A percentile compares a stretch with the other conserved stretches of the same genome.
phyloP scores from a whole-genome alignment of 2,888 invertebrate genomes.

The Dryobota labecula region DNA sequence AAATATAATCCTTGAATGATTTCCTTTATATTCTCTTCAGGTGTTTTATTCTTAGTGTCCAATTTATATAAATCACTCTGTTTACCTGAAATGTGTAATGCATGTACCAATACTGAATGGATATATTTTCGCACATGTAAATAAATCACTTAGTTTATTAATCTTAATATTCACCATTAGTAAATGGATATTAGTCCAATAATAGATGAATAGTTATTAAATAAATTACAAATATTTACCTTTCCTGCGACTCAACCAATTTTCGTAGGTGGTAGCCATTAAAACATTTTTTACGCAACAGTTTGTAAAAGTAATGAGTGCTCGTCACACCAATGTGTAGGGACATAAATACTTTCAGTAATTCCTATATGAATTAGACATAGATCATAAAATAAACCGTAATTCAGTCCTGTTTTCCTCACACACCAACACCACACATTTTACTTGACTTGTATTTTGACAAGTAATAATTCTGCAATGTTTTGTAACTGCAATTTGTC shows the following conservation, averaged over 20 bases:
- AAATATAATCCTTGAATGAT: constrained; percentile 91
- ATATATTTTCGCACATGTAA: not conserved
- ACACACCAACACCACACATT: constrained; percentile 72
- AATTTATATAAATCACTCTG: constrained; percentile 92
- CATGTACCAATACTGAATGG: constrained; percentile 31
- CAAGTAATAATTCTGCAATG: constrained; percentile 43
- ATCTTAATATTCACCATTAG: not conserved
- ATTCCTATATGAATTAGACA: constrained; percentile 66
- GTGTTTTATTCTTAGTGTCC: constrained; percentile 90
- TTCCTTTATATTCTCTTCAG: constrained; percentile 92
- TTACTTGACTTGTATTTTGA: constrained; percentile 65
- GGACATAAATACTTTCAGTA: constrained; percentile 66
- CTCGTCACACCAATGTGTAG: constrained; percentile 56
- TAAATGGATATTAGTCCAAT: constrained; percentile 4
- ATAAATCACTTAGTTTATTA: not conserved
- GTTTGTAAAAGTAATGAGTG: constrained; percentile 51
- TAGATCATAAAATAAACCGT: constrained; percentile 71
- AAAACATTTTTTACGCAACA: constrained; percentile 80
- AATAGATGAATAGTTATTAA: constrained; percentile 31
- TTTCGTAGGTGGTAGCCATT: constrained; percentile 86
- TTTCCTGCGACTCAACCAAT: constrained; percentile 88
- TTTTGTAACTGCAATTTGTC: constrained; percentile 35
- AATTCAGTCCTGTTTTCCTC: constrained; percentile 80
- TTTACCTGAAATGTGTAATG: constrained; percentile 84
- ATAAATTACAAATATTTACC: constrained; percentile 79